A percentile compares a stretch with the other conserved stretches of the same genome.
Conservation (phyloP, 2,888 invertebrate species). For the Eledone cirrhosa region DNA sequence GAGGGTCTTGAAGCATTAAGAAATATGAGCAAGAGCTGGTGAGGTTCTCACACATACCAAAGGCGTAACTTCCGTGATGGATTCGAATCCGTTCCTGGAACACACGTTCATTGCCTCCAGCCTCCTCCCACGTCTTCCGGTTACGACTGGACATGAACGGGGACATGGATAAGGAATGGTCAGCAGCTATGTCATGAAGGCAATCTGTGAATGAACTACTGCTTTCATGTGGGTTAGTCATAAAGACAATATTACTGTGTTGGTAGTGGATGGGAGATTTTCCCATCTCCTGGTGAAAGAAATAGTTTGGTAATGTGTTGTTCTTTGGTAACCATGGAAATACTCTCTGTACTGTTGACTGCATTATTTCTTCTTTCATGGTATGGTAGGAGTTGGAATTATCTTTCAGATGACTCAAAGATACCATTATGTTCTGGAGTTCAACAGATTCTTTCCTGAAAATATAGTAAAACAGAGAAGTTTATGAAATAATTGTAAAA, state of each 20-base stretch:
- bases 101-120: neutral
- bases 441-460: conserved; percentile 30
- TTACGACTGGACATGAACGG: conserved; percentile 30
- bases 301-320: conserved; percentile 34
- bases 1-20: conserved; percentile 36
- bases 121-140: conserved; percentile 30
- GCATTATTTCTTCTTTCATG: conserved; percentile 20
- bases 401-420: conserved; percentile 26
- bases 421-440: conserved; percentile 28
- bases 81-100: conserved; percentile 29
- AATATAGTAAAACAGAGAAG: neutral
- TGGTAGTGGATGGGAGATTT: neutral
- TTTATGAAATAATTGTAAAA: neutral
- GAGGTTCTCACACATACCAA: conserved; percentile 33
- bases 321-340: conserved; percentile 34
- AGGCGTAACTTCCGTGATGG: conserved; percentile 32
- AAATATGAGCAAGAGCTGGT: conserved; percentile 33
- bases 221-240: conserved; percentile 30
- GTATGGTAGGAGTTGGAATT: neutral
- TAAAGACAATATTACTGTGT: conserved; percentile 30
- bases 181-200: conserved; percentile 24
- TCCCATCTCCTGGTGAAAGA: conserved; percentile 17
- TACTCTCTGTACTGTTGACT: conserved; percentile 7
- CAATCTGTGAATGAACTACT: conserved; percentile 28
- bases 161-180: conserved; percentile 31